Percentiles rank a stretch among this genome's conserved stretches.
These are phyloP conservation scores for Scolopax mira DNA, from an alignment of 2,113 vertebrate genomes.

Conservation along the genomic window DNA sequence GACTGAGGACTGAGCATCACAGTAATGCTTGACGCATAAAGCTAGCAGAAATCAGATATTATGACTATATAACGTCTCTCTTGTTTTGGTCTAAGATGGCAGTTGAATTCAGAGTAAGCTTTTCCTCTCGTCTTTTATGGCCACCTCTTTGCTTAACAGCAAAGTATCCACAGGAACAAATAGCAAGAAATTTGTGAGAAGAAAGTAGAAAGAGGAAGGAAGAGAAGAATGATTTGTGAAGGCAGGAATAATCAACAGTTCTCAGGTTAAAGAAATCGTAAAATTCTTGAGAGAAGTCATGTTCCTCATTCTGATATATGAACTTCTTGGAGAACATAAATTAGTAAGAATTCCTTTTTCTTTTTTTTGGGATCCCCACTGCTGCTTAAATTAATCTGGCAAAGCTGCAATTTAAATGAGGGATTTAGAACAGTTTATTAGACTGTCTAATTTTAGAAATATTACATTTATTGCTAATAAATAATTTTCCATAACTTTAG, in stretches of 20 bases:
- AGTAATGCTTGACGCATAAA: background rate
- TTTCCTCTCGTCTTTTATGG: background rate
- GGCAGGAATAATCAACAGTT: background rate
- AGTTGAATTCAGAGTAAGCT: background rate
- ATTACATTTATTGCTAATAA: background rate
- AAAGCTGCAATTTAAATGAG: background rate
- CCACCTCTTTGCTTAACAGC: background rate
- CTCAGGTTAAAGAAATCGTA: background rate
- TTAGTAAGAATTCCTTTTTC: background rate
- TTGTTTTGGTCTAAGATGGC: background rate
- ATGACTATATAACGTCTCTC: background rate
- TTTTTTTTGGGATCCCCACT: background rate
- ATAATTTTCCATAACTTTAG: background rate
- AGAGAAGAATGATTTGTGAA: background rate
- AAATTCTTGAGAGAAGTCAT: background rate
- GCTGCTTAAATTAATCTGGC: background rate
- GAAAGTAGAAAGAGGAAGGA: background rate
- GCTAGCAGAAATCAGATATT: background rate
- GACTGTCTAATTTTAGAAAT: background rate
- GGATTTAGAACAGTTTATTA: background rate
- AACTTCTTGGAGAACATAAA: background rate
- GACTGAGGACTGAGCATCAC: background rate
- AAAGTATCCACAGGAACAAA: background rate
- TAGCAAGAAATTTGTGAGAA: background rate
- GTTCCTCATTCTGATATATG: background rate